Percentiles rank a stretch among this genome's conserved stretches.
These are phyloP conservation scores for Macropis europaea DNA, from an alignment of 2,888 invertebrate genomes.

Conservation along the genomic window DNA sequence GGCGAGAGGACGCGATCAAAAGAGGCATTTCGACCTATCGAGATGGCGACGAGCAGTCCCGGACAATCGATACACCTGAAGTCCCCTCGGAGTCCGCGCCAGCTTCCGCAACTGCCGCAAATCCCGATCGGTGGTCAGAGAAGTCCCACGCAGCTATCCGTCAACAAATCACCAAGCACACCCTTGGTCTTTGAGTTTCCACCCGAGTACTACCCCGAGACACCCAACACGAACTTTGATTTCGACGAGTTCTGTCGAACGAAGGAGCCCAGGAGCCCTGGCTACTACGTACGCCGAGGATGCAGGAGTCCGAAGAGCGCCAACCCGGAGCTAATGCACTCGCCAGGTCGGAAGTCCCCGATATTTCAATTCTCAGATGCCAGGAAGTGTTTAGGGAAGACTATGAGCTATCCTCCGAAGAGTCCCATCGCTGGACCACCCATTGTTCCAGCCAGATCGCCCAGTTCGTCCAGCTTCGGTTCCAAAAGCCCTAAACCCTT, in stretches of 20 bases:
- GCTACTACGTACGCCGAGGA: conserved; percentile 50
- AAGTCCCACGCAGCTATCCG: conserved; percentile 82
- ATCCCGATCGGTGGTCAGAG: conserved; percentile 82
- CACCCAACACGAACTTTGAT: conserved; percentile 70
- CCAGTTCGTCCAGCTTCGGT: conserved; percentile 60
- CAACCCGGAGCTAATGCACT: conserved; percentile 43
- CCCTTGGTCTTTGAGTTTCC: conserved; percentile 79
- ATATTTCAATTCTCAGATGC: conserved; percentile 71
- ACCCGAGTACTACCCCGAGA: conserved; percentile 67
- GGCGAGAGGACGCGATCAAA: background rate
- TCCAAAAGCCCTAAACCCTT: conserved; percentile 63
- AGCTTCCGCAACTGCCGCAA: conserved; percentile 82
- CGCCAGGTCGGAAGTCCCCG: conserved; percentile 56
- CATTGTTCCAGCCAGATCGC: conserved; percentile 48
- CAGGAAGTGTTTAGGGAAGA: conserved; percentile 68
- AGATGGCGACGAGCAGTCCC: conserved; percentile 83
- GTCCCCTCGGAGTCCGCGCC: conserved; percentile 83
- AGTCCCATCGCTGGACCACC: conserved; percentile 59
- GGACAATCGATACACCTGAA: conserved; percentile 82
- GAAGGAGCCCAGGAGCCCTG: conserved; percentile 19
- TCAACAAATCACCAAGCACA: conserved; percentile 82
- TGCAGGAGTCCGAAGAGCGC: conserved; percentile 60
- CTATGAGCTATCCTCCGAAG: conserved; percentile 71
- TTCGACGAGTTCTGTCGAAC: conserved; percentile 66
- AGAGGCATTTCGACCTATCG: too few species aligned